These are phyloP conservation scores for Leptinotarsa defecta DNA, from an alignment of 1,140 invertebrate genomes.

Conservation along the genomic window DNA sequence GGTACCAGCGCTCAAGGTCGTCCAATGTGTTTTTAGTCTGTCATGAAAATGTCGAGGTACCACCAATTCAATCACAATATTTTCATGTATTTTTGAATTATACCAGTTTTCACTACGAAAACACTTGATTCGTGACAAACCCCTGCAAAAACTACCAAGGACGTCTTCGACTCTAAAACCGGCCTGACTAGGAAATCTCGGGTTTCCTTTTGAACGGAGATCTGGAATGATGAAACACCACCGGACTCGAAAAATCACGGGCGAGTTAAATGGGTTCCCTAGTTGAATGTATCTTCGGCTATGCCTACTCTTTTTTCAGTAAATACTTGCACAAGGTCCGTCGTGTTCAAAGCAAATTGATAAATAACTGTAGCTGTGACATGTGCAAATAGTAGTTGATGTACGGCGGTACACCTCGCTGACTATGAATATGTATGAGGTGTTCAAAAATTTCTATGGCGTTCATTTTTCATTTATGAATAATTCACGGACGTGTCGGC, in stretches of 20 bases:
- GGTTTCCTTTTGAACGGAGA: background rate
- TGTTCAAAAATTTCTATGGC: background rate
- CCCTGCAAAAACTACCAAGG: too few species aligned
- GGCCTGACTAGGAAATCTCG: background rate
- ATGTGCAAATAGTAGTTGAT: conserved; percentile 8
- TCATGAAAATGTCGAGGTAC: too few species aligned
- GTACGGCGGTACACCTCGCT: background rate
- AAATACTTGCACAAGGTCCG: background rate
- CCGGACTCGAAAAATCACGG: background rate
- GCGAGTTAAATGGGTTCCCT: background rate
- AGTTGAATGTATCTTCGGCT: background rate
- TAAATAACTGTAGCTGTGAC: conserved; percentile 8
- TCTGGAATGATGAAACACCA: background rate
- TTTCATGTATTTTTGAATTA: too few species aligned
- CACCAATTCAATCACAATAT: too few species aligned
- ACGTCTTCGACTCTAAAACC: background rate
- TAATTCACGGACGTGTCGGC: background rate
- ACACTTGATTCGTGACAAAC: too few species aligned
- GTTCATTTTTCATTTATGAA: conserved; percentile 6
- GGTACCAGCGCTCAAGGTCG: too few species aligned
- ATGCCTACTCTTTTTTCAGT: background rate
- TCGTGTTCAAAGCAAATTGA: conserved; percentile 1
- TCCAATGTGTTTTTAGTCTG: too few species aligned
- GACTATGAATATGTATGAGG: conserved; percentile 8
- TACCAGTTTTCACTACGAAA: too few species aligned